Conservation (phyloP, 1,140 invertebrate genomes). For the Arion vulgaris region DNA sequence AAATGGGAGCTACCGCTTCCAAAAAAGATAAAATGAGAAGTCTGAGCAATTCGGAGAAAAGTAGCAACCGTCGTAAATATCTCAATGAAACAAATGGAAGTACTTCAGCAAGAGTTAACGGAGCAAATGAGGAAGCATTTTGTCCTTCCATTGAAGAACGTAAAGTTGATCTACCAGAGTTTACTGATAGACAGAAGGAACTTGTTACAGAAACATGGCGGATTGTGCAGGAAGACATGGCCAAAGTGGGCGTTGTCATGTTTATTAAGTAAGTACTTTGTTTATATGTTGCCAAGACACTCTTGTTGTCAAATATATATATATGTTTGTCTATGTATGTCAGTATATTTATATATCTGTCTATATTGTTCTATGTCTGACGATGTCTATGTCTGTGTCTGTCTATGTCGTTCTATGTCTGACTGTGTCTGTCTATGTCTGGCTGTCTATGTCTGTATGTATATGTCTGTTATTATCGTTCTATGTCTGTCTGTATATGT, state of each 20-base stretch:
- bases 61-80: slow-evolving; percentile 41
- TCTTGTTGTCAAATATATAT: too few relatives aligned
- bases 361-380: too few relatives aligned
- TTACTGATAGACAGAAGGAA: slow-evolving; percentile 73
- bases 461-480: too few relatives aligned
- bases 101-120: slow-evolving; percentile 14
- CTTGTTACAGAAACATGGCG: slow-evolving; percentile 74
- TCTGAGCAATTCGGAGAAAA: background rate
- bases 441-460: too few relatives aligned
- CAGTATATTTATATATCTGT: background rate
- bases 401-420: too few relatives aligned
- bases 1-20: slow-evolving; percentile 15
- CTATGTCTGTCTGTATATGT: too few relatives aligned
- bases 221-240: slow-evolving; percentile 74
- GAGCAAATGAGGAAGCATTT: background rate
- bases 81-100: slow-evolving; percentile 31
- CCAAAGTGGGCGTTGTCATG: slow-evolving; percentile 76
- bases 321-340: background rate
- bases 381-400: background rate
- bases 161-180: slow-evolving; percentile 42
- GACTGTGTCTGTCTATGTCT: too few relatives aligned
- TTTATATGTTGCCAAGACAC: background rate
- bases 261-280: slow-evolving; percentile 71
- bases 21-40: slow-evolving; percentile 11
- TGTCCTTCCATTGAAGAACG: slow-evolving; percentile 34